Base-by-base conservation (phyloP, 2,113 vertebrate species). In the Ochotona princeps region DNA sequence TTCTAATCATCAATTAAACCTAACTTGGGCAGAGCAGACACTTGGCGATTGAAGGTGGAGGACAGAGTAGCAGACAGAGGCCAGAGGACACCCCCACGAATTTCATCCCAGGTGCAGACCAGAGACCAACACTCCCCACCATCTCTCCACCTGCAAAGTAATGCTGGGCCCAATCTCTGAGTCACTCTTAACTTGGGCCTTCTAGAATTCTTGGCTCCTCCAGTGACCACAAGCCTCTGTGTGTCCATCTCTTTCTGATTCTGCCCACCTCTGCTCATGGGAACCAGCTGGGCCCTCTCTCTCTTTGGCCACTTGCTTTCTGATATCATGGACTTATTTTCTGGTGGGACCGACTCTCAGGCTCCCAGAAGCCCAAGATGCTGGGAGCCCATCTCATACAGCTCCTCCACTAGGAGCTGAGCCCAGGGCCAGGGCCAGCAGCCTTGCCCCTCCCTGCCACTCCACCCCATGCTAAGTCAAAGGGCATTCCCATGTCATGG, bases 71-170 rank as follows among this genome's bases (percentile, higher is more conserved):
- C 30, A 26, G 73, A n/a, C 80, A 30, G 44, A 5, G 65, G 60
- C 69, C 76, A 67, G 84, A 82, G 88, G 74, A 32, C 51, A 15
- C 35, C 4, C 25, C 7, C 51, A 76, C 92, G 76, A 73, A 38
- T 93, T 30, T 87, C 83, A 30, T 85, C 44, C 88, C 66, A 32
- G 49, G 57, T 65, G 65, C 21, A 66, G 35, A 85, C 30, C 82
- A 81, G 51, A 70, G 23, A 81, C 12, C 65, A 85, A 26, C 35
- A 51, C 47, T 30, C 86, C 57, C 44, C 89, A 85, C 13, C 1
- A 28, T 70, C 44, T 92, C 75, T 86, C 79, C 82, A 82, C 82
- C 67, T 82, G 38, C 69, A 79, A 93, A 87, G n/a, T 38, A 75
- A 15, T 7, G 10, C 51, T 87, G 73, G 63, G 69, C 63, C 89